Evolutionary conservation across 92 coral and sea anemone species (phyloP), one percentile per base, ranked within the genome.

Genomic region (Bergia sp.): DNA sequence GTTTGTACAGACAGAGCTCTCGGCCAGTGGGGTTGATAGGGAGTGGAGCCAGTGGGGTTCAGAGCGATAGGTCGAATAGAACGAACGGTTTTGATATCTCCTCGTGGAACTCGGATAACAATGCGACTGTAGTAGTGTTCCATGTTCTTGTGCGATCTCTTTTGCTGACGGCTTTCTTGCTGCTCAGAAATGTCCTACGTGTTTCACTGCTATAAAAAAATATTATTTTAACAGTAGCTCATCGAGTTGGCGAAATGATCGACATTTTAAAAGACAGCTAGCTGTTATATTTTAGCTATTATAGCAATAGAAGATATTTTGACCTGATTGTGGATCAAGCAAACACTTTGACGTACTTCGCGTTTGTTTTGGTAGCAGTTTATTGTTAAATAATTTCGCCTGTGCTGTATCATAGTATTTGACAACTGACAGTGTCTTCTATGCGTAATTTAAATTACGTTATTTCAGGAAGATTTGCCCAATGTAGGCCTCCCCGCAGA

Each of bases 1-100:
- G 87, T 37, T 45, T 82, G 10, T 71, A 83, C 77, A 66, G 87
- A n/a, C 58, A 71, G 87, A 84, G 0, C 79, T 13, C 40, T 37
- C 45, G 50, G 42, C 79, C 87, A 53, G 66, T 84, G 4, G 65
- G 77, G 87, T 84, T 84, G 87, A 16, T 84, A 84, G 87, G 87
- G 29, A 84, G 65, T 49, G 65, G 43, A 16, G 15, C 23, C 77
- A 29, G 66, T 18, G 45, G 23, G 53, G 53, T 71, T 45, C 20
- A 10, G 8, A 44, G 44, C 20, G 87, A 69, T 84, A 84, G 79
- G 77, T 84, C 87, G 65, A 21, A 36, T 84, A 71, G 42, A 45
- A 50, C 38, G 37, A 37, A n/a, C 64, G 65, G 78, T 1, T 72
- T 36, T 49, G 36, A 71, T 1, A 16, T 37, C 50, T 21, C 77